Evolutionary conservation across 35 echinoderm and acorn worm genomes (phyloP).

Genomic region (Amphiura filiformis): DNA sequence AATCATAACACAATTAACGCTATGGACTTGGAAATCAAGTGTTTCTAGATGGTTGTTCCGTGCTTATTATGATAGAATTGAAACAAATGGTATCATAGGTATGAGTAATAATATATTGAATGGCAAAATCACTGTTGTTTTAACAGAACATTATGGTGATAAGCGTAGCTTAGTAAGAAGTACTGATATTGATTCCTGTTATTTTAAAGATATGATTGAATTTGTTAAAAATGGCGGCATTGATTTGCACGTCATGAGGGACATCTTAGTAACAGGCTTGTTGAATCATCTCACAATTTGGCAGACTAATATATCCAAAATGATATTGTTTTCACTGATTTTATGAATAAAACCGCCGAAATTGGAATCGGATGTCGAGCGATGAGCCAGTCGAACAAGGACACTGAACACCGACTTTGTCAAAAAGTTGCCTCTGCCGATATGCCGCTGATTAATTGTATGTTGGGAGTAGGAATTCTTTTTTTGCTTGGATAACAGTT

Average conservation of each 20-base stretch:
- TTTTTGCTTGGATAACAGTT: no score
- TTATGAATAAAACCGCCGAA: neutral
- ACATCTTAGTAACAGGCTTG: neutral
- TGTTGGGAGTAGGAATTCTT: neutral
- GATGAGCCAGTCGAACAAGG: neutral
- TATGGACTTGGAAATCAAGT: neutral
- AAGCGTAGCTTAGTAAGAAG: neutral
- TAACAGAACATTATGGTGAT: neutral
- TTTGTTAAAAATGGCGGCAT: neutral
- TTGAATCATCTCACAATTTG: slow-evolving; percentile 3
- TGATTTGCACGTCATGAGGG: neutral
- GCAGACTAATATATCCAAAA: neutral
- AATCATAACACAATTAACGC: neutral
- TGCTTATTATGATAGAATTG: neutral
- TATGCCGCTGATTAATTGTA: neutral
- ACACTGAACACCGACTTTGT: neutral
- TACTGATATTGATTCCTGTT: neutral
- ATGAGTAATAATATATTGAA: neutral
- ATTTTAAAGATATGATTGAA: neutral
- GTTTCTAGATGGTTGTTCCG: neutral
- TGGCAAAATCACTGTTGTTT: neutral
- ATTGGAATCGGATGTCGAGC: neutral
- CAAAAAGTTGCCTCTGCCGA: neutral
- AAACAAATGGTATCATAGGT: neutral
- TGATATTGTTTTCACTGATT: slow-evolving; percentile 9